A percentile compares a stretch with the other conserved stretches of the same genome.
These are phyloP conservation scores for Alcedo quadribrachys DNA, from an alignment of 2,797 vertebrate species.

Conservation along the genomic window DNA sequence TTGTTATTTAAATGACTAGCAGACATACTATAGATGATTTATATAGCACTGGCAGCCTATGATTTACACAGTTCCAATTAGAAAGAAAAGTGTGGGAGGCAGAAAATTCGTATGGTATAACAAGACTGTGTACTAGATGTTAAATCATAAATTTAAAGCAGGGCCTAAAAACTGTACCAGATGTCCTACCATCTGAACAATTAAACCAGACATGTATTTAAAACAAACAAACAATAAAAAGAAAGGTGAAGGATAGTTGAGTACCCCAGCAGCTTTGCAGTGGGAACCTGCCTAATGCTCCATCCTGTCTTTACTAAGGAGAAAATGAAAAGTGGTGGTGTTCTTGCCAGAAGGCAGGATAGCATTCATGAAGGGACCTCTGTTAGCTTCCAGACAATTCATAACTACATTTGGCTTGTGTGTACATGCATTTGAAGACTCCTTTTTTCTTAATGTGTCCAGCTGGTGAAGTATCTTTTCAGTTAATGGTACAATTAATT, in stretches of 20 bases:
- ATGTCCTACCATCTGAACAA: constrained; percentile 37
- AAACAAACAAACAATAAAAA: constrained; percentile 19
- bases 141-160: constrained; percentile 28
- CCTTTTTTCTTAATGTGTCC: not conserved
- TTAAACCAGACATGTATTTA: not conserved
- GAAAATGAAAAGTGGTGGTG: not conserved
- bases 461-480: not conserved
- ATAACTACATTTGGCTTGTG: not conserved
- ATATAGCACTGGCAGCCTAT: not conserved
- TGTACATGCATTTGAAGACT: not conserved
- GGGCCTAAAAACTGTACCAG: not conserved
- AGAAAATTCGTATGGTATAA: constrained; percentile 23
- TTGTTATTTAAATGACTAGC: constrained; percentile 42
- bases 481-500: not conserved
- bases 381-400: not conserved
- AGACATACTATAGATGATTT: constrained; percentile 16
- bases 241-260: not conserved
- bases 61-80: constrained; percentile 40
- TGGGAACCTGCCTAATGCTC: not conserved
- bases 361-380: not conserved
- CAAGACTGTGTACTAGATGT: constrained; percentile 15
- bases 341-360: not conserved
- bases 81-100: constrained; percentile 6
- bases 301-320: not conserved
- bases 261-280: not conserved